A percentile compares a stretch with the other conserved stretches of the same genome.
These are phyloP conservation scores for Drosophila prosaltans DNA, from an alignment of 1,140 invertebrate species.

Conservation along the genomic window DNA sequence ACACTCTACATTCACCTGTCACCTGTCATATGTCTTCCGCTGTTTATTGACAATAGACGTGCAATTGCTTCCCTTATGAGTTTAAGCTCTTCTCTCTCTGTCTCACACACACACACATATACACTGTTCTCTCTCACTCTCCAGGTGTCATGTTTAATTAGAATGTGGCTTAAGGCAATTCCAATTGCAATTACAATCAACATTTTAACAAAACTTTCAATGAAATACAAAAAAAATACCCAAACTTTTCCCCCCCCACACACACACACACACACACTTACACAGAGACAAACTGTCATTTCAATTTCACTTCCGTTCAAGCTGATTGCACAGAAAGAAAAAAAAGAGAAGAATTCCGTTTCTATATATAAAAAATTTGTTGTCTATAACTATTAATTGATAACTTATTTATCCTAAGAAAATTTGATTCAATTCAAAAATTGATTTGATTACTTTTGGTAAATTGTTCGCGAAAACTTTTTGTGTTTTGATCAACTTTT, in stretches of 20 bases:
- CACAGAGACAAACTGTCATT: neutral
- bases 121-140: neutral
- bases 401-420: too few species aligned
- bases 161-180: slow-evolving; percentile 38
- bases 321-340: neutral
- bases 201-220: neutral
- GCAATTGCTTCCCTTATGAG: slow-evolving; percentile 12
- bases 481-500: too few species aligned
- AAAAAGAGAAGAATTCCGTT: too few species aligned
- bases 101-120: neutral
- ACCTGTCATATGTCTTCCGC: slow-evolving; percentile 51
- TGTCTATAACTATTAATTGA: too few species aligned
- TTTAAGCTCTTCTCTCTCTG: neutral
- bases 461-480: slow-evolving; percentile 38
- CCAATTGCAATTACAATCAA: slow-evolving; percentile 1
- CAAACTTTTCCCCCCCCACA: neutral
- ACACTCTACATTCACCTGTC: slow-evolving; percentile 19
- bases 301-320: neutral
- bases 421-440: too few species aligned
- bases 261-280: too few species aligned
- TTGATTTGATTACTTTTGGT: neutral
- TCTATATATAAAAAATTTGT: too few species aligned
- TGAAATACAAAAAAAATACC: neutral
- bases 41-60: slow-evolving; percentile 56
- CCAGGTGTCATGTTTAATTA: slow-evolving; percentile 47